phyloP scores from a whole-genome alignment of 2,797 vertebrate species.

The Paratrypauchen microcephalus region DNA sequence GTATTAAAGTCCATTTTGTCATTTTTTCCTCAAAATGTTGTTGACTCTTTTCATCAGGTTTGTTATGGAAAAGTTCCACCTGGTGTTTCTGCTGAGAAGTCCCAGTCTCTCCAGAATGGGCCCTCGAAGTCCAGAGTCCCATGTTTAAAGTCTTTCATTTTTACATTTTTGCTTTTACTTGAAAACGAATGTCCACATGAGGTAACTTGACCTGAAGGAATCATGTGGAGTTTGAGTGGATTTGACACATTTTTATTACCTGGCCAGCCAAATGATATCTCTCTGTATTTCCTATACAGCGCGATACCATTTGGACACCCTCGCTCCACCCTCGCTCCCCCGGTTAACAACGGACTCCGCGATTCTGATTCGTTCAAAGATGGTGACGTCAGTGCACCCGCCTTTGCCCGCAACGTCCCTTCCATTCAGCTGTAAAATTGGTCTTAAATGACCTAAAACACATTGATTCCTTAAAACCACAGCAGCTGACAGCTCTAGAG shows the following conservation, averaged over 20 bases:
- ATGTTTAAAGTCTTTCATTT: neutral
- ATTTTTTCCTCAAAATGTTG: constrained; percentile 36
- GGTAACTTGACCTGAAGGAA: neutral
- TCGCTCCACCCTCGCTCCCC: too few species aligned
- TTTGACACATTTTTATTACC: neutral
- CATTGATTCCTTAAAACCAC: too few species aligned
- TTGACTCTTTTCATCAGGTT: constrained; percentile 55
- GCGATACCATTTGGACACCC: too few species aligned
- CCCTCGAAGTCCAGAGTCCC: neutral
- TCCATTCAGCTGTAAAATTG: too few species aligned
- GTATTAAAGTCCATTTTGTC: constrained; percentile 62
- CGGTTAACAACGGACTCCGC: too few species aligned
- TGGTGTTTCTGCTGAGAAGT: constrained; percentile 40
- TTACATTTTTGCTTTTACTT: neutral
- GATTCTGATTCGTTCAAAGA: too few species aligned
- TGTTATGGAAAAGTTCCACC: constrained; percentile 69
- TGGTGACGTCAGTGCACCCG: too few species aligned
- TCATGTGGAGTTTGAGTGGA: neutral
- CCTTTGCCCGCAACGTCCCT: too few species aligned
- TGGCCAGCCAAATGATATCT: too few species aligned
- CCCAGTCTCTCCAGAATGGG: neutral
- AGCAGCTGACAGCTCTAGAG: too few species aligned
- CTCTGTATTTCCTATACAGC: too few species aligned
- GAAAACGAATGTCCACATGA: neutral
- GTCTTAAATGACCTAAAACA: too few species aligned